A percentile compares a stretch with the other conserved stretches of the same genome.
phyloP scores from a whole-genome alignment of 1,140 invertebrate species.

The Zaprionus ornatus region DNA sequence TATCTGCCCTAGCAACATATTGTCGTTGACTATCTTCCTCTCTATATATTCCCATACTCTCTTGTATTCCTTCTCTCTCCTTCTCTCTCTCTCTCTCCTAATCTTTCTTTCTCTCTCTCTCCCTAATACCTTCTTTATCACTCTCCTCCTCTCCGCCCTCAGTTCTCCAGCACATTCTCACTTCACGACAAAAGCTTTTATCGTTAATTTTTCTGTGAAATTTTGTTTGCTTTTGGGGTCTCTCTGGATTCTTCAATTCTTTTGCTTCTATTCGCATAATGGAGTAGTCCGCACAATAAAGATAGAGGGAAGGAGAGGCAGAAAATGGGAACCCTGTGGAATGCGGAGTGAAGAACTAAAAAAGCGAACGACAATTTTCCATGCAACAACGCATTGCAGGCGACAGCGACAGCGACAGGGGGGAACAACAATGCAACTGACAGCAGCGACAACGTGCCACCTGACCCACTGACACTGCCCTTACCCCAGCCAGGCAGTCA shows the following conservation, averaged over 20 bases:
- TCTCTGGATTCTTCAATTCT: neutral
- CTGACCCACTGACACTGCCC: conserved; percentile 58
- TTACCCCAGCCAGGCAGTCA: conserved; percentile 13
- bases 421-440: neutral
- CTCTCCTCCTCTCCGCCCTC: neutral
- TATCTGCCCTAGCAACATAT: too few relatives aligned
- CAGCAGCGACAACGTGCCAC: conserved; percentile 13
- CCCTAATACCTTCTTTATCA: too few relatives aligned
- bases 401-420: neutral
- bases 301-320: neutral
- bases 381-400: conserved; percentile 17
- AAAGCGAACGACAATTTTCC: conserved; percentile 34
- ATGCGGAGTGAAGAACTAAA: neutral
- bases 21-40: neutral
- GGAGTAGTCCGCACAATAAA: neutral
- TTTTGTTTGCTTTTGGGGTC: neutral
- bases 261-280: neutral
- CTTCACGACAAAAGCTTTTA: neutral
- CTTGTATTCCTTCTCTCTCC: neutral
- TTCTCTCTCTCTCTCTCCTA: neutral
- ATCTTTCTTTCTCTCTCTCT: neutral
- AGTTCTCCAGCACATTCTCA: neutral
- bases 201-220: neutral
- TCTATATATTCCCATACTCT: neutral
- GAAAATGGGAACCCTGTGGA: neutral